Evolutionary conservation across 2,888 invertebrate genomes (phyloP).

Genomic region (Nemotelus pantherinus): DNA sequence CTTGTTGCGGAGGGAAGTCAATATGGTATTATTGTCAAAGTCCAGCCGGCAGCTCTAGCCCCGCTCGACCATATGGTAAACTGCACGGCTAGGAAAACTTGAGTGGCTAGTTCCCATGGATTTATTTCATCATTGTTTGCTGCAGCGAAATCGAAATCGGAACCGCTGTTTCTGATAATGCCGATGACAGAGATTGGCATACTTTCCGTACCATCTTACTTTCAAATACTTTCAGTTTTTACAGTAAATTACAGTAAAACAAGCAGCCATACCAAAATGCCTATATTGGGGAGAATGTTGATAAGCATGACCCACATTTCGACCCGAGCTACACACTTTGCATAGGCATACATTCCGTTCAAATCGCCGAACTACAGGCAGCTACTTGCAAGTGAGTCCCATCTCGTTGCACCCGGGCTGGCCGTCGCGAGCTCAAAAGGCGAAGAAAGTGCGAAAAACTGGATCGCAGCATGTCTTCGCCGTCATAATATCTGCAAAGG

Average conservation of each 20-base stretch:
- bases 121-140: constrained; percentile 47
- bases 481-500: constrained; percentile 11
- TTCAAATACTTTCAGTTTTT: constrained; percentile 41
- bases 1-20: too few relatives aligned
- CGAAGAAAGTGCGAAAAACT: constrained; percentile 41
- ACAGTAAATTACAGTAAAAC: constrained; percentile 32
- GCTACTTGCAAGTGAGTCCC: not conserved
- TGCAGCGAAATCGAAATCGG: constrained; percentile 48
- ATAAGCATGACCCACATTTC: constrained; percentile 37
- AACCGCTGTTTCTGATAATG: constrained; percentile 37
- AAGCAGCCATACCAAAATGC: constrained; percentile 41
- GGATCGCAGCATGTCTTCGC: constrained; percentile 18
- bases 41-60: not conserved
- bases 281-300: constrained; percentile 41
- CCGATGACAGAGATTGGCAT: constrained; percentile 36
- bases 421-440: not conserved
- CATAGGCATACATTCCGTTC: constrained; percentile 1
- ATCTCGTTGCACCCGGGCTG: not conserved
- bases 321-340: constrained; percentile 6
- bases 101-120: constrained; percentile 48
- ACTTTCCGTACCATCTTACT: constrained; percentile 39
- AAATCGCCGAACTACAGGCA: not conserved
- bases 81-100: constrained; percentile 37
- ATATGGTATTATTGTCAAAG: not conserved
- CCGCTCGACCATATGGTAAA: constrained; percentile 9